Conservation (phyloP, 2,888 invertebrate genomes). For the Ophion ventricosus region DNA sequence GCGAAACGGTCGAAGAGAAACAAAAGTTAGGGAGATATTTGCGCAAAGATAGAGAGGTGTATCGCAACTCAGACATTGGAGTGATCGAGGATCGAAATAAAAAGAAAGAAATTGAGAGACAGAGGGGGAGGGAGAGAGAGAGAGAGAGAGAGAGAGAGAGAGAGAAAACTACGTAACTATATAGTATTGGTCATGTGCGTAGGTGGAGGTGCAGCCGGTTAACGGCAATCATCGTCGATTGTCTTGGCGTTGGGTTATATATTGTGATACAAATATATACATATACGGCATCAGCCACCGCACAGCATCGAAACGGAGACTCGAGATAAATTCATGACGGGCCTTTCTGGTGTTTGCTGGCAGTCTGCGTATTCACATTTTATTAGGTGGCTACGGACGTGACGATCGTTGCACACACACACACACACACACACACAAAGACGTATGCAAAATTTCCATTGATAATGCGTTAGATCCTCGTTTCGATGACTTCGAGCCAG, state of each 20-base stretch:
- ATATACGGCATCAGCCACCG: slow-evolving; percentile 6
- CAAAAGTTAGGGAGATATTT: neutral
- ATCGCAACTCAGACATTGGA: neutral
- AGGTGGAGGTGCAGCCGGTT: slow-evolving; percentile 61
- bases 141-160: slow-evolving; percentile 28
- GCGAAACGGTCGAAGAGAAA: neutral
- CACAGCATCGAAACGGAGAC: slow-evolving; percentile 14
- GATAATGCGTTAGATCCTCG: slow-evolving; percentile 46
- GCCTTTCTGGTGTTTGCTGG: slow-evolving; percentile 20
- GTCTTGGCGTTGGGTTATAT: slow-evolving; percentile 76
- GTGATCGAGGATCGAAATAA: slow-evolving; percentile 13
- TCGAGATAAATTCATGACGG: slow-evolving; percentile 29
- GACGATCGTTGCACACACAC: slow-evolving; percentile 41
- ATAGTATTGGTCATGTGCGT: slow-evolving; percentile 33
- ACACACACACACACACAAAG: neutral
- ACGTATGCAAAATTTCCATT: slow-evolving; percentile 17
- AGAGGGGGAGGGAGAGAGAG: neutral
- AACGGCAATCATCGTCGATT: slow-evolving; percentile 78
- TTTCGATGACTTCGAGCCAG: slow-evolving; percentile 12
- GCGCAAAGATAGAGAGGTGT: slow-evolving; percentile 24
- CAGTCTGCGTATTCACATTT: slow-evolving; percentile 74
- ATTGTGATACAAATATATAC: slow-evolving; percentile 23
- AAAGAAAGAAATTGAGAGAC: slow-evolving; percentile 4
- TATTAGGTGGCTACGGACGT: slow-evolving; percentile 71
- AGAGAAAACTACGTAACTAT: slow-evolving; percentile 33